Base-by-base conservation (phyloP, 2,797 vertebrate species). In the Buceros bicornis region DNA sequence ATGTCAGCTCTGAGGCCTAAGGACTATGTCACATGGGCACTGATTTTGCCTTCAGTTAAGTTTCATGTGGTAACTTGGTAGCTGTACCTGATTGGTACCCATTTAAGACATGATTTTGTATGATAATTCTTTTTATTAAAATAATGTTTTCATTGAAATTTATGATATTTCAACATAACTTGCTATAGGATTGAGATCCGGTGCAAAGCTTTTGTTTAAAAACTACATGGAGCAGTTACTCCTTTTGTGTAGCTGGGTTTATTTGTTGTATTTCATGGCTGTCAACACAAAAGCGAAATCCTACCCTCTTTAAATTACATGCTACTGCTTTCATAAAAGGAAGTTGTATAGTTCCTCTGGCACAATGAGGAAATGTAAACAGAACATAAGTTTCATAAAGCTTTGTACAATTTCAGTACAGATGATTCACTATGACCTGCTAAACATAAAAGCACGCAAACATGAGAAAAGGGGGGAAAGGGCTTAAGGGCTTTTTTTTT, bases 361-460 rank as follows among this genome's bases (percentile, higher is more conserved):
- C 40, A 73, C 40, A 76, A 83, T 18, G 37, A 93, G 22, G 73
- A 96, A 95, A 91, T 56, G 28, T 47, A 90, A 95, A 87, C 29
- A 90, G 40, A 67, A 62, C 6, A 21, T 18, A 33, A 81, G 69
- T 82, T 90, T 58, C 65, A 79, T n/a, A 62, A 90, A 90, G 40
- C 50, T 91, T 88, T 58, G 42, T 53, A 48, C 21, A 82, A 4
- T 74, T 95, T 93, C 56, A 69, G 6, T 61, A 47, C 5, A 80
- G 43, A 51, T 74, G 42, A 91, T 72, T 77, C 67, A 64, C 67
- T 82, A 42, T n/a, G 56, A 92, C 13, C 24, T 69, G 24, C 17
- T 88, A 72, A 73, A 71, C 35, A 48, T n/a, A 84, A 54, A 62
- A 92, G 37, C 69, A 33, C 70, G 17, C 26, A 69, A 89, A 76